phyloP scores from a whole-genome alignment of 1,140 invertebrate species.

The Archivesica marissinica region DNA sequence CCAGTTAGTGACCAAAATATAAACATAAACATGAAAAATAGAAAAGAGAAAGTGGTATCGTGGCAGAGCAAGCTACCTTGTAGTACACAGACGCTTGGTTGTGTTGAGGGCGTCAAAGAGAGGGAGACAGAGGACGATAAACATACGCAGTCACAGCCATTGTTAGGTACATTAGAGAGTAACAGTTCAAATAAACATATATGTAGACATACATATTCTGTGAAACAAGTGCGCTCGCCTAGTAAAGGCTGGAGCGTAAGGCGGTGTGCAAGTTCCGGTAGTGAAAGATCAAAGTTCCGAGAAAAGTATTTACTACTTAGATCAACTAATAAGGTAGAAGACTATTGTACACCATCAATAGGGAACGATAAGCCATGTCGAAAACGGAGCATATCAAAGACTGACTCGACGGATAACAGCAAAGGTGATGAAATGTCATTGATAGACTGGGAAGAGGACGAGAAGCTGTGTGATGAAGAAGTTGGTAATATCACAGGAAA shows the following conservation, averaged over 20 bases:
- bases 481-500: conserved; percentile 55
- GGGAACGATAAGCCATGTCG: background rate
- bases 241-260: conserved; percentile 50
- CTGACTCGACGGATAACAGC: conserved; percentile 7
- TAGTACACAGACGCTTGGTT: conserved; percentile 52
- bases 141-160: conserved; percentile 58
- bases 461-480: conserved; percentile 60
- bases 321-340: conserved; percentile 40
- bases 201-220: conserved; percentile 59
- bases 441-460: conserved; percentile 62
- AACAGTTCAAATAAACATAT: conserved; percentile 34
- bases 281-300: conserved; percentile 37
- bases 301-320: conserved; percentile 56
- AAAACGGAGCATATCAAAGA: conserved; percentile 19
- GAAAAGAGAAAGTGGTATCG: conserved; percentile 56
- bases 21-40: background rate
- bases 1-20: conserved; percentile 60
- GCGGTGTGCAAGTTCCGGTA: conserved; percentile 55
- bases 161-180: conserved; percentile 55
- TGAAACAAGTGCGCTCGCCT: conserved; percentile 34
- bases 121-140: conserved; percentile 7
- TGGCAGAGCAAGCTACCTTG: conserved; percentile 56
- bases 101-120: conserved; percentile 40
- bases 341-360: conserved; percentile 9
- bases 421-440: conserved; percentile 52